These are phyloP conservation scores for Osedax fenrisi DNA, from an alignment of 2,888 invertebrate species.

Conservation along the genomic window DNA sequence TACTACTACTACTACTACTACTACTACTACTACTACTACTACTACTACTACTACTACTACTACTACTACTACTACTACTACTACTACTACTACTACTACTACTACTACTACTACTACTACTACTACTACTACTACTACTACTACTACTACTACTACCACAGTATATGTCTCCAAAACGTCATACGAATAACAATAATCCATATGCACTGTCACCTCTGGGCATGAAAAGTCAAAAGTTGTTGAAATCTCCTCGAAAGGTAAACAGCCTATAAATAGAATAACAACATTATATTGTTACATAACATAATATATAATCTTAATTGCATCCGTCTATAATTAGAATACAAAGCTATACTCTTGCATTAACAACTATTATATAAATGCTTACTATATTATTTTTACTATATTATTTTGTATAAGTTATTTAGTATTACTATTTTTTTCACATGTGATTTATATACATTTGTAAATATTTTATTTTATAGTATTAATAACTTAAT, in stretches of 20 bases:
- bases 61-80: not conserved
- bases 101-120: not conserved
- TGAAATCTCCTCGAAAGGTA: conserved; percentile 79
- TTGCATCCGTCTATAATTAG: not conserved
- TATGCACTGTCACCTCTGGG: conserved; percentile 90
- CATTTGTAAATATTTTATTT: too few relatives aligned
- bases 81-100: not conserved
- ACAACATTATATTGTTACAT: too few relatives aligned
- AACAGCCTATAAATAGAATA: conserved; percentile 1
- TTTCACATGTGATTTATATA: too few relatives aligned
- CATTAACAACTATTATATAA: not conserved
- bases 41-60: not conserved
- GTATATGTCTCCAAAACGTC: not conserved
- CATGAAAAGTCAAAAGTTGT: conserved; percentile 79
- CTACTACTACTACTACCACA: not conserved
- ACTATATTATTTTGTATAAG: too few relatives aligned
- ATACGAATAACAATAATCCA: conserved; percentile 55
- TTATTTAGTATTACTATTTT: too few relatives aligned
- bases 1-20: not conserved
- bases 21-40: not conserved
- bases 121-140: not conserved
- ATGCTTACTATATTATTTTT: not conserved
- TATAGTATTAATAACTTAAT: too few relatives aligned
- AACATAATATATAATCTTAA: too few relatives aligned
- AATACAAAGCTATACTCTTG: not conserved